A percentile compares a stretch with the other conserved stretches of the same genome.
These are phyloP conservation scores for Bombus waltoni DNA, from an alignment of 1,140 invertebrate species.

Conservation along the genomic window DNA sequence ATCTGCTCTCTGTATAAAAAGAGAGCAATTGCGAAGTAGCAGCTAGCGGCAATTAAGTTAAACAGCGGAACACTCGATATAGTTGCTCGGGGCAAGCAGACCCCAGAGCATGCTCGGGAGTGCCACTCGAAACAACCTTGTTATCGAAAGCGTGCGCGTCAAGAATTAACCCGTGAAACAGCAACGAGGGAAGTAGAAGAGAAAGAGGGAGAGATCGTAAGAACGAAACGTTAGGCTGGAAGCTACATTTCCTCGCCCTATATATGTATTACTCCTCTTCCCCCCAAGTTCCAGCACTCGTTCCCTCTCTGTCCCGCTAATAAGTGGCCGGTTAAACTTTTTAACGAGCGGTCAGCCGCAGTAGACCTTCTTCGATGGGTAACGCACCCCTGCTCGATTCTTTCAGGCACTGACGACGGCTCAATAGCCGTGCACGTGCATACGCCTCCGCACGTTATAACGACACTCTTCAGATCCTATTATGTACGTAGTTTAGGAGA, in stretches of 20 bases:
- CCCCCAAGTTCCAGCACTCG: neutral
- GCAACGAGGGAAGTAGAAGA: slow-evolving; percentile 12
- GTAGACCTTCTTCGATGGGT: slow-evolving; percentile 48
- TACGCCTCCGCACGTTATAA: slow-evolving; percentile 48
- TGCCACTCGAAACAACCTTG: slow-evolving; percentile 46
- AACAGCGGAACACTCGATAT: slow-evolving; percentile 42
- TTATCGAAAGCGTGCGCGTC: slow-evolving; percentile 55
- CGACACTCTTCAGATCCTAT: slow-evolving; percentile 40
- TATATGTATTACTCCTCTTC: slow-evolving; percentile 25
- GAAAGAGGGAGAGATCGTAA: neutral
- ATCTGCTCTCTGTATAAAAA: neutral
- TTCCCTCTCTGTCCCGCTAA: slow-evolving; percentile 45
- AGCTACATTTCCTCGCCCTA: slow-evolving; percentile 60
- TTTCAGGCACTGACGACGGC: slow-evolving; percentile 61
- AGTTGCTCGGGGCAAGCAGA: slow-evolving; percentile 26
- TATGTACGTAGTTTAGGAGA: neutral
- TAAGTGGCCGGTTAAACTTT: slow-evolving; percentile 70
- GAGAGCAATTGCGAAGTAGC: slow-evolving; percentile 20
- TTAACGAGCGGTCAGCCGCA: slow-evolving; percentile 68
- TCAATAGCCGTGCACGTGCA: slow-evolving; percentile 56
- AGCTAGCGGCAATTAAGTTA: slow-evolving; percentile 45
- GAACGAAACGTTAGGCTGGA: slow-evolving; percentile 31
- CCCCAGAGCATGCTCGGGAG: neutral
- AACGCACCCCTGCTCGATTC: slow-evolving; percentile 54
- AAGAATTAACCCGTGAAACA: slow-evolving; percentile 50